phyloP scores from a whole-genome alignment of 2,113 vertebrate genomes.

The Lepus timidus region DNA sequence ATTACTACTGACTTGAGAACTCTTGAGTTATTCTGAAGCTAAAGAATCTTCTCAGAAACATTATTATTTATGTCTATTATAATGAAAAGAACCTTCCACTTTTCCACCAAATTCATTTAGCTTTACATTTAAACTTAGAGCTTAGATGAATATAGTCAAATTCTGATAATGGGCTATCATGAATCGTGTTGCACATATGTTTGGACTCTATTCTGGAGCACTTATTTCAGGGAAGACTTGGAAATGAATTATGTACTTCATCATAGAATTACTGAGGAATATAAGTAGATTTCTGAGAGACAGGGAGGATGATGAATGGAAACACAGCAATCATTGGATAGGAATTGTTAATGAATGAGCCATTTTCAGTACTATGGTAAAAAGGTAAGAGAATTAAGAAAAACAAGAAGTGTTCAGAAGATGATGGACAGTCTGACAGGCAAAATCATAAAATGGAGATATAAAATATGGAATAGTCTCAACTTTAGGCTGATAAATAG shows the following conservation, averaged over 20 bases:
- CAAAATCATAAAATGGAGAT: neutral
- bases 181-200: neutral
- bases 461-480: neutral
- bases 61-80: neutral
- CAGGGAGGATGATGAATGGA: neutral
- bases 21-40: neutral
- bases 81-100: neutral
- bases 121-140: neutral
- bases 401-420: neutral
- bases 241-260: neutral
- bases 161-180: neutral
- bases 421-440: neutral
- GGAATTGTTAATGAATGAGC: neutral
- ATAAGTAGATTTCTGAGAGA: neutral
- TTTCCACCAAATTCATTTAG: neutral
- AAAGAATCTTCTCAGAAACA: neutral
- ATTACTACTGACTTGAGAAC: neutral
- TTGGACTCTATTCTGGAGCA: neutral
- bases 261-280: neutral
- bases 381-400: neutral
- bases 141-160: neutral
- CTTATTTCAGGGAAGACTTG: neutral
- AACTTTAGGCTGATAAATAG: neutral
- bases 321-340: neutral
- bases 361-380: neutral